Evolutionary conservation across 2,888 invertebrate genomes (phyloP).

Genomic region (Ryuthela nishihirai): DNA sequence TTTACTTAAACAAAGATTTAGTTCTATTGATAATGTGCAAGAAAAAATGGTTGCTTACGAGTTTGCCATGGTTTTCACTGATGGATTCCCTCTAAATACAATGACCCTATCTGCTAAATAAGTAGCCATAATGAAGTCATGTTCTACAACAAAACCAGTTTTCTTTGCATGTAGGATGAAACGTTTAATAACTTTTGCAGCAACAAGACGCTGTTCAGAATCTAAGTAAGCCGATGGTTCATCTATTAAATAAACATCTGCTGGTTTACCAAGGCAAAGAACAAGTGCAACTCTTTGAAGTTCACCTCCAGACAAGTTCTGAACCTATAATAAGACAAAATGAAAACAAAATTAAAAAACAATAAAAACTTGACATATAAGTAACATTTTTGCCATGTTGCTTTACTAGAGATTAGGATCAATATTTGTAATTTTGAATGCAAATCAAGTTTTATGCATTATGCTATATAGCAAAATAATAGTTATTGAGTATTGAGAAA

Average conservation of each 20-base stretch:
- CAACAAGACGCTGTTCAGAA: conserved; percentile 98
- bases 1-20: too few relatives aligned
- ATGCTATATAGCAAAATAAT: too few relatives aligned
- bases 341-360: not conserved
- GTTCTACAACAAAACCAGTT: conserved; percentile 99
- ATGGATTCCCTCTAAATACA: conserved; percentile 94
- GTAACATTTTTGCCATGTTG: not conserved
- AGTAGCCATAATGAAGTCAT: conserved; percentile 99
- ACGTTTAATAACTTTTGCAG: conserved; percentile 78
- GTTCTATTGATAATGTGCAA: too few relatives aligned
- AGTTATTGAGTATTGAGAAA: too few relatives aligned
- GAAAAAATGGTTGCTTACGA: too few relatives aligned
- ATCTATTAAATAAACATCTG: conserved; percentile 97
- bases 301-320: conserved; percentile 98
- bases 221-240: conserved; percentile 95
- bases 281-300: conserved; percentile 95
- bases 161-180: conserved; percentile 99
- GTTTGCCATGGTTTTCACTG: conserved; percentile 81
- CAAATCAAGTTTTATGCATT: too few relatives aligned
- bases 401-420: not conserved
- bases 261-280: conserved; percentile 95
- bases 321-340: conserved; percentile 54
- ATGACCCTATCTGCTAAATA: conserved; percentile 97
- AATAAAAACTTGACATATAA: not conserved
- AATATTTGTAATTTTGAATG: not conserved